Conservation (phyloP, 2,888 invertebrate genomes). For the Lycaena phlaeas region DNA sequence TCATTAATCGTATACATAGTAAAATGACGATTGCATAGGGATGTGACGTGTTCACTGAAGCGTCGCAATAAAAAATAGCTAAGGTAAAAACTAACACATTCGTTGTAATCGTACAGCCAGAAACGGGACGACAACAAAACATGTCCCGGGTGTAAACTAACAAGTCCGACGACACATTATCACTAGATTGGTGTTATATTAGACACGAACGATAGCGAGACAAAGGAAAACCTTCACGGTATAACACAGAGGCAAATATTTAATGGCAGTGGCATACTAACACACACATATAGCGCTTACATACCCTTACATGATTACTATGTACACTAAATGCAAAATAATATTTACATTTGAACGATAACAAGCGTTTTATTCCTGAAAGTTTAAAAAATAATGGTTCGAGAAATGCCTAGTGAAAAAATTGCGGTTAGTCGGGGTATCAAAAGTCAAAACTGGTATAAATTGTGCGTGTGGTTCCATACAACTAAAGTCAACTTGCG, state of each 20-base stretch:
- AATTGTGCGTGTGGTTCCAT: constrained; percentile 5
- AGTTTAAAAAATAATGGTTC: not conserved
- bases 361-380: too few relatives aligned
- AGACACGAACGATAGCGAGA: constrained; percentile 5
- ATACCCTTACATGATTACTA: constrained; percentile 49
- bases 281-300: constrained; percentile 60
- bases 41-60: not conserved
- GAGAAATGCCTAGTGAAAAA: not conserved
- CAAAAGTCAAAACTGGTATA: not conserved
- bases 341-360: constrained; percentile 43
- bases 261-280: constrained; percentile 62
- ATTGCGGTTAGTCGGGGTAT: too few relatives aligned
- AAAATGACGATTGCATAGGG: constrained; percentile 24
- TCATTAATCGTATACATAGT: constrained; percentile 17
- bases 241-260: constrained; percentile 33
- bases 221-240: too few relatives aligned
- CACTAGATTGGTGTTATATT: constrained; percentile 8
- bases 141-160: not conserved
- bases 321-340: constrained; percentile 61
- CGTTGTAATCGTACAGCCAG: constrained; percentile 2
- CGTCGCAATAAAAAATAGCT: constrained; percentile 2
- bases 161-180: constrained; percentile 12
- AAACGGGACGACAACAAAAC: not conserved
- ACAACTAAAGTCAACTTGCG: constrained; percentile 1
- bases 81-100: constrained; percentile 6